Evolutionary conservation across 2,113 vertebrate genomes (phyloP), one percentile per base, ranked within the genome.

Genomic region (Tinamus guttatus): DNA sequence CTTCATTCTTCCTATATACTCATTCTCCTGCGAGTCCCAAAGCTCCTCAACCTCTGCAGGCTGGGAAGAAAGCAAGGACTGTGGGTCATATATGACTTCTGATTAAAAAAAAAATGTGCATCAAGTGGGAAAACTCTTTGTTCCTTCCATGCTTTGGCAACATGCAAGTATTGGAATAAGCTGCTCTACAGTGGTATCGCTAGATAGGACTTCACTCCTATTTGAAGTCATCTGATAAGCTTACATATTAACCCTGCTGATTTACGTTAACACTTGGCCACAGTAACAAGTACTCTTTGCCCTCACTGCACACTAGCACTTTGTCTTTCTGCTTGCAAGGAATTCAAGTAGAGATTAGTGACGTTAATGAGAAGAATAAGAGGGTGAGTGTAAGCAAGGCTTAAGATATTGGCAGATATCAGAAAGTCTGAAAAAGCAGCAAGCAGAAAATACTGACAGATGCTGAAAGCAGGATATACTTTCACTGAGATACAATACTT

Each of bases 181-280:
- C 27, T 91, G 38, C 13, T 67, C 45, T 75, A 34, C 32, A 54
- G 34, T 8, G 18, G 38, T 75, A 58, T 89, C 81, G 76, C 22
- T 22, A 70, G 27, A 45, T 78, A 65, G 41, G 58, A 73, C 62
- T 88, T 84, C 38, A 64, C 40, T 88, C 79, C 56, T 4, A 0
- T 84, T 76, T 54, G 40, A 86, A 86, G 30, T 34, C 67, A 69
- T 47, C 84, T 83, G 81, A 86, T 85, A 92, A 94, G 81, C 90
- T 95, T 96, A 92, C 80, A 63, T 83, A 97, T 96, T 97, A 95
- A 97, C 91, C 21, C 45, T 74, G 60, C 43, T 82, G 81, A 86
- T 81, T 94, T 96, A 92, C 38, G 56, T 94, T 94, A 94, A 87
- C 93, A 84, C 81, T 96, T 75, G 87, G 87, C 82, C 69, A 40